Evolutionary conservation across 2,888 invertebrate species (phyloP).

Genomic region (Sturmia bella): DNA sequence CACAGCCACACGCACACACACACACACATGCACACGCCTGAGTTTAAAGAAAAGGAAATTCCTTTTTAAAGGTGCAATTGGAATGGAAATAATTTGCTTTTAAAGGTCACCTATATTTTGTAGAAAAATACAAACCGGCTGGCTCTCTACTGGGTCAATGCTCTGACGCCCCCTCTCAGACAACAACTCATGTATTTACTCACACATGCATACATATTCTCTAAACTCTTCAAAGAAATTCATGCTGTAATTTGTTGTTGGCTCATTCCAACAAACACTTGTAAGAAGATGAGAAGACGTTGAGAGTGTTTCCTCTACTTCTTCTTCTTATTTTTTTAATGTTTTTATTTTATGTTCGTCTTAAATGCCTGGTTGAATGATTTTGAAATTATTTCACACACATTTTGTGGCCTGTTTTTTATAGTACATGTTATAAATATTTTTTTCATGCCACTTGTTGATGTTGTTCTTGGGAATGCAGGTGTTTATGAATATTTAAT

Average conservation of each 20-base stretch:
- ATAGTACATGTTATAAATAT: background rate
- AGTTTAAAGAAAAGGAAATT: constrained; percentile 46
- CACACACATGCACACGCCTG: background rate
- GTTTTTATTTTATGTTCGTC: background rate
- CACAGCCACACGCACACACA: background rate
- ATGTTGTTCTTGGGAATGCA: constrained; percentile 52
- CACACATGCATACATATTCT: background rate
- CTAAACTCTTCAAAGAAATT: background rate
- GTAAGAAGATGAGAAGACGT: background rate
- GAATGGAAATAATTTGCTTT: constrained; percentile 28
- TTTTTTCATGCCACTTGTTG: constrained; percentile 30
- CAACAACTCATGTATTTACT: background rate
- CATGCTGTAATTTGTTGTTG: background rate
- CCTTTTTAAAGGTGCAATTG: constrained; percentile 62
- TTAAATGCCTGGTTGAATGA: constrained; percentile 48
- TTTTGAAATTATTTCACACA: constrained; percentile 62
- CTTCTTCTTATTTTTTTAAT: too few species aligned
- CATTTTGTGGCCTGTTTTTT: constrained; percentile 63
- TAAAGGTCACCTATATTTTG: constrained; percentile 61
- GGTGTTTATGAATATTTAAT: constrained; percentile 65
- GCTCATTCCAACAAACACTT: constrained; percentile 9
- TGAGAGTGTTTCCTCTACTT: constrained; percentile 7
- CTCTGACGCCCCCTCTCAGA: constrained; percentile 2
- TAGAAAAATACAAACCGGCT: constrained; percentile 21
- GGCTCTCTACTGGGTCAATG: constrained; percentile 52